These are phyloP conservation scores for Mormyrus lacerda DNA, from an alignment of 2,113 vertebrate species.

Conservation along the genomic window DNA sequence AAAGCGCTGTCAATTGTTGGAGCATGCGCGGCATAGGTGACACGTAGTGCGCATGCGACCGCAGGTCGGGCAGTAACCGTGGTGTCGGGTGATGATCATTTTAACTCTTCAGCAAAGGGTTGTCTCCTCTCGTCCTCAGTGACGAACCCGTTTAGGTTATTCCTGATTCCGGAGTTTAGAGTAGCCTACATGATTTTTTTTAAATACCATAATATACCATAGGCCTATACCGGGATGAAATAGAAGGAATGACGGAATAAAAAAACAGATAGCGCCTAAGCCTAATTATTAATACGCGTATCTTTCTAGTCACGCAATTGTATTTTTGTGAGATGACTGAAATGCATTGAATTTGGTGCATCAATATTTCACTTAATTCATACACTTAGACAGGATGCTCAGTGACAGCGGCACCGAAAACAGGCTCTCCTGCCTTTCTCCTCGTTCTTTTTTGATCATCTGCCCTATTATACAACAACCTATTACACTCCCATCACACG, in stretches of 20 bases:
- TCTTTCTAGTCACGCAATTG: neutral
- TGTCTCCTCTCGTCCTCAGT: neutral
- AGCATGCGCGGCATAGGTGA: neutral
- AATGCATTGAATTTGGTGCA: neutral
- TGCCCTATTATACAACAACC: neutral
- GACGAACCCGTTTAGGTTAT: neutral
- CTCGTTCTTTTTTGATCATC: neutral
- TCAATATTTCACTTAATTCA: neutral
- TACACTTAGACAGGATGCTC: neutral
- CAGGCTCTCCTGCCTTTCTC: neutral
- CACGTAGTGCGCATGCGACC: neutral
- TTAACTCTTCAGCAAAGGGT: neutral
- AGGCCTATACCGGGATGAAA: neutral
- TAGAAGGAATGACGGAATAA: neutral
- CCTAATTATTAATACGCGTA: neutral
- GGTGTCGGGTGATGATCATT: neutral
- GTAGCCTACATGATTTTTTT: neutral
- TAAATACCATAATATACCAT: neutral
- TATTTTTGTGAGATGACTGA: neutral
- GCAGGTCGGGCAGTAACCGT: neutral
- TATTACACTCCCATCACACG: neutral
- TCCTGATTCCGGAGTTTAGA: neutral
- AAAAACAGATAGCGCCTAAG: neutral
- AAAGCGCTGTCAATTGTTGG: neutral
- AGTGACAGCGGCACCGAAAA: neutral